Evolutionary conservation across 2,113 vertebrate genomes (phyloP).

Genomic region (Actenoides hombroni): DNA sequence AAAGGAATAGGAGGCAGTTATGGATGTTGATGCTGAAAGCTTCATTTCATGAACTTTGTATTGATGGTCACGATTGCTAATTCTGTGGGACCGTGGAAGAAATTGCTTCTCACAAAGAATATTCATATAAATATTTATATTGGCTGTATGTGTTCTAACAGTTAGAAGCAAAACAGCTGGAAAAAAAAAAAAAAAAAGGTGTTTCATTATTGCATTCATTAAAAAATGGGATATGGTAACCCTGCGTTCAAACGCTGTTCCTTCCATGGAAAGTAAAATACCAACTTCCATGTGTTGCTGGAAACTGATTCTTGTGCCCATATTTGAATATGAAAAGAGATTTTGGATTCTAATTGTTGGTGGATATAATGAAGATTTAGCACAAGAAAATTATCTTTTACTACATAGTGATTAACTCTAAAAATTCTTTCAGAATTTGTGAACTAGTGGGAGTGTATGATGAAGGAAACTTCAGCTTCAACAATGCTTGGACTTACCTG

Average conservation of each 20-base stretch:
- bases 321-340: not conserved
- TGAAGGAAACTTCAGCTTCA: slow-evolving; percentile 95
- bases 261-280: not conserved
- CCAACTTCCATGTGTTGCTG: not conserved
- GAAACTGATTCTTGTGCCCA: not conserved
- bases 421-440: slow-evolving; percentile 84
- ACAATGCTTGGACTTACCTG: slow-evolving; percentile 97
- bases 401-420: not conserved
- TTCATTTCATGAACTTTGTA: not conserved
- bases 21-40: not conserved
- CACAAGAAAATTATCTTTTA: not conserved
- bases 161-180: not conserved
- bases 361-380: not conserved
- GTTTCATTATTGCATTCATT: not conserved
- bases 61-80: not conserved
- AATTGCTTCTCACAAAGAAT: not conserved
- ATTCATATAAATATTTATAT: not conserved
- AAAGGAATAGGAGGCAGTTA: not conserved
- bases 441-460: slow-evolving; percentile 89
- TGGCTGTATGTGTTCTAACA: not conserved
- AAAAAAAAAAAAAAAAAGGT: not conserved
- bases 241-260: not conserved
- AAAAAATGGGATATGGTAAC: not conserved
- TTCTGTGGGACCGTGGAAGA: not conserved
- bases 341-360: not conserved